These are phyloP conservation scores for Triplophysa bombifrons DNA, from an alignment of 2,797 vertebrate species.

Conservation along the genomic window DNA sequence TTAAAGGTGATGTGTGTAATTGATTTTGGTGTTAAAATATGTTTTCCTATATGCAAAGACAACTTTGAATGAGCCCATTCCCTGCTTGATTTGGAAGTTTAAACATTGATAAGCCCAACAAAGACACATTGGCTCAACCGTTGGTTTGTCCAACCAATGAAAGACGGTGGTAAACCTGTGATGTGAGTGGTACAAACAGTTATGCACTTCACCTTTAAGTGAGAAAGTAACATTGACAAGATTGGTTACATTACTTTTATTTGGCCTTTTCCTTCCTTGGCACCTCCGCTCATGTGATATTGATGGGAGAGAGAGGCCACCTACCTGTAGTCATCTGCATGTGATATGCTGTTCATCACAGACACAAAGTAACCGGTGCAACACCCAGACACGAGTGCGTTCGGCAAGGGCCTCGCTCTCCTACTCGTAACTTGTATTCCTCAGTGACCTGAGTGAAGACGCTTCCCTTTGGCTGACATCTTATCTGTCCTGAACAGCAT, in stretches of 20 bases:
- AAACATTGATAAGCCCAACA: not conserved
- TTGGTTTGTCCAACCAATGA: not conserved
- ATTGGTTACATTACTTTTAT: slow-evolving; percentile 32
- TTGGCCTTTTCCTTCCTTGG: slow-evolving; percentile 60
- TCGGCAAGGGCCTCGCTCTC: slow-evolving; percentile 73
- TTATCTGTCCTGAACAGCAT: slow-evolving; percentile 60
- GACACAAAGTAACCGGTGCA: slow-evolving; percentile 58
- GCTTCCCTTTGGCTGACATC: slow-evolving; percentile 62
- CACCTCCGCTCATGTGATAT: slow-evolving; percentile 73
- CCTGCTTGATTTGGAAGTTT: not conserved
- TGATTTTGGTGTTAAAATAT: not conserved
- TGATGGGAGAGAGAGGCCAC: slow-evolving; percentile 78
- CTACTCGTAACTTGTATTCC: slow-evolving; percentile 73
- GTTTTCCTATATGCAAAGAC: not conserved
- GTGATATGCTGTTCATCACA: slow-evolving; percentile 58
- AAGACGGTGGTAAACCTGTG: not conserved
- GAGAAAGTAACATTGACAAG: not conserved
- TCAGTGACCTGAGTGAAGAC: slow-evolving; percentile 68
- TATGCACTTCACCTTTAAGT: not conserved
- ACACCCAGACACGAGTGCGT: slow-evolving; percentile 50
- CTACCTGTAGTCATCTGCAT: slow-evolving; percentile 46
- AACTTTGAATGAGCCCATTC: not conserved
- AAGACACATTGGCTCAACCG: not conserved
- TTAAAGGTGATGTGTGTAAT: slow-evolving; percentile 2
- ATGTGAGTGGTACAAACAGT: not conserved